Conservation (phyloP, 2,888 invertebrate species). For the Erebia palarica region DNA sequence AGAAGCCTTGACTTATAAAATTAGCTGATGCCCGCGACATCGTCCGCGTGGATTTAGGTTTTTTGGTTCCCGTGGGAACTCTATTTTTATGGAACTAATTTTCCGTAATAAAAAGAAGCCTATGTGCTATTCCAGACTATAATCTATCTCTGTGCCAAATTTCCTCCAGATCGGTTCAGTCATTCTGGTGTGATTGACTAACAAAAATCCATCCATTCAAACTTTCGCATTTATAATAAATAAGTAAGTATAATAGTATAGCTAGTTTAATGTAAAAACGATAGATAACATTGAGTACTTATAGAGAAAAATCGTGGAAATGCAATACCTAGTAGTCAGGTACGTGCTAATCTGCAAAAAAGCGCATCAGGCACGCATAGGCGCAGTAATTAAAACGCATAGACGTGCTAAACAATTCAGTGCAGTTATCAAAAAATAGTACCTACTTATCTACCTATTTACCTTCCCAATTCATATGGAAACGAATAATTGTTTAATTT, state of each 20-base stretch:
- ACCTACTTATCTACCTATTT: not conserved
- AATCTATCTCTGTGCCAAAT: too few relatives aligned
- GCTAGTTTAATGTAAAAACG: not conserved
- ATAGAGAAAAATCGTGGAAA: conserved; percentile 12
- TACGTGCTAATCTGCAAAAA: conserved; percentile 23
- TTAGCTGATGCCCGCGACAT: too few relatives aligned
- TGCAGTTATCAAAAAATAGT: conserved; percentile 8
- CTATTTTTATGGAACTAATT: too few relatives aligned
- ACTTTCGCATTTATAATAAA: too few relatives aligned
- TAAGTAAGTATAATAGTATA: too few relatives aligned
- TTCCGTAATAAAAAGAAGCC: too few relatives aligned
- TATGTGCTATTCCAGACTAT: too few relatives aligned
- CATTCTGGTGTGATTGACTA: too few relatives aligned
- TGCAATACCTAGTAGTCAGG: not conserved
- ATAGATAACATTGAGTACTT: not conserved
- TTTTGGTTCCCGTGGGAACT: too few relatives aligned
- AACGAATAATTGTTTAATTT: not conserved
- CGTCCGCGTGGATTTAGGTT: too few relatives aligned
- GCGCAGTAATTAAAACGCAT: conserved; percentile 11
- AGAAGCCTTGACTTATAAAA: not conserved
- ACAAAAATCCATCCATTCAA: too few relatives aligned
- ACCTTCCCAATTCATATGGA: not conserved
- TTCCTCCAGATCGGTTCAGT: too few relatives aligned
- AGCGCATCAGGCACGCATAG: not conserved
- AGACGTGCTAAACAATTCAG: conserved; percentile 18